Conservation (phyloP, 2,888 invertebrate species). For the Hirtodrosophila duncani region DNA sequence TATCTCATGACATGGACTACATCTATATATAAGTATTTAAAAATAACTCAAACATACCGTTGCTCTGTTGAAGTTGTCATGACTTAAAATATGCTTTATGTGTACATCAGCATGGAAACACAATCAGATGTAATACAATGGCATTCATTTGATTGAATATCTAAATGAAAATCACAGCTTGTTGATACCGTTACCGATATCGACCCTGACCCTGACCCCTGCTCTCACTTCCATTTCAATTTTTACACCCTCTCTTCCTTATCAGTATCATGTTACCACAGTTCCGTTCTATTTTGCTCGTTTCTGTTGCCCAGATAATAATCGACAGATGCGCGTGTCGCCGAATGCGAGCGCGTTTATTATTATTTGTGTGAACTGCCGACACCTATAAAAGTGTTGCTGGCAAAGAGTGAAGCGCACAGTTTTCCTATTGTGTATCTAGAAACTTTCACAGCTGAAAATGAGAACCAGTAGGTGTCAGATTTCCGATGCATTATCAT, state of each 20-base stretch:
- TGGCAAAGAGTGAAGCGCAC: slow-evolving; percentile 5
- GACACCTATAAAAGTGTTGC: slow-evolving; percentile 33
- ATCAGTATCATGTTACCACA: slow-evolving; percentile 6
- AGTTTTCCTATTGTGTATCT: slow-evolving; percentile 14
- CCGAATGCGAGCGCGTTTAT: slow-evolving; percentile 26
- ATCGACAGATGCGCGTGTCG: slow-evolving; percentile 43
- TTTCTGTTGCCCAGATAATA: slow-evolving; percentile 44
- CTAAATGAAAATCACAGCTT: too few relatives aligned
- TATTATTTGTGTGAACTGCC: background rate
- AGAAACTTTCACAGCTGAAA: slow-evolving; percentile 38
- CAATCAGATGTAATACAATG: too few relatives aligned
- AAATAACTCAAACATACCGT: too few relatives aligned
- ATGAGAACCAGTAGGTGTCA: slow-evolving; percentile 54
- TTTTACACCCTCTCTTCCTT: background rate
- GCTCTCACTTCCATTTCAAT: background rate
- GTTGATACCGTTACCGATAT: too few relatives aligned
- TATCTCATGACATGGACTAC: background rate
- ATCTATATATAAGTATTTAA: slow-evolving; percentile 2
- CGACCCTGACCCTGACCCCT: background rate
- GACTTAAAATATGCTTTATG: too few relatives aligned
- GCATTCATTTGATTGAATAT: too few relatives aligned
- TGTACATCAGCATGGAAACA: too few relatives aligned
- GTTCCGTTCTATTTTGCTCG: slow-evolving; percentile 5
- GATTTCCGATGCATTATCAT: background rate
- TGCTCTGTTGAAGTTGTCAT: too few relatives aligned